Conservation (phyloP, 2,113 vertebrate species). For the Lonchura striata region DNA sequence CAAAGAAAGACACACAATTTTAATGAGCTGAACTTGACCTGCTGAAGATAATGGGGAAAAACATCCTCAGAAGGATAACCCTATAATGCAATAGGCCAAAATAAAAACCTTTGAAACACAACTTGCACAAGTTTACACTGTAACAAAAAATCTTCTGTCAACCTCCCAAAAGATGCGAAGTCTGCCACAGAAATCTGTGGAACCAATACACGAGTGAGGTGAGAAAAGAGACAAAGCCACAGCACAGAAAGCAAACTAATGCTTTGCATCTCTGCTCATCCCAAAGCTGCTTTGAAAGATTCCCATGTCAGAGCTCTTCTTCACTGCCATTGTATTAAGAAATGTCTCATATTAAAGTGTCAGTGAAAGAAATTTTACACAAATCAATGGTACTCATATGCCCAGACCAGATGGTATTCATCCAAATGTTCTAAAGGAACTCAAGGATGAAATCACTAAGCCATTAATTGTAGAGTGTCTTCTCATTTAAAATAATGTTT, state of each 20-base stretch:
- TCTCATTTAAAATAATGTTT: conserved; percentile 48
- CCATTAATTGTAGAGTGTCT: not conserved
- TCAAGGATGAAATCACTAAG: conserved; percentile 38
- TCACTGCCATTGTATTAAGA: not conserved
- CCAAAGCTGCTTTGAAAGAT: not conserved
- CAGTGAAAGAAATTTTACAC: not conserved
- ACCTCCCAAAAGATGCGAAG: not conserved
- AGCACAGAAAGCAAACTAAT: not conserved
- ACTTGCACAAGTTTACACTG: not conserved
- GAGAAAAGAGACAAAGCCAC: not conserved
- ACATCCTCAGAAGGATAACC: not conserved
- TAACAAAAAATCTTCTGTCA: not conserved
- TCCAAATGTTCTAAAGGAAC: conserved; percentile 17
- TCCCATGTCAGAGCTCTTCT: not conserved
- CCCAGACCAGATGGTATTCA: conserved; percentile 10
- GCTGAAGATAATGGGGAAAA: accelerated
- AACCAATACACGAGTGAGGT: not conserved
- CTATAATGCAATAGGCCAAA: not conserved
- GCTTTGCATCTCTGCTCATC: not conserved
- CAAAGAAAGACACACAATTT: not conserved
- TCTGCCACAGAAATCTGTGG: not conserved
- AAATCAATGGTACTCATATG: not conserved
- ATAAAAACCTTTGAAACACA: not conserved
- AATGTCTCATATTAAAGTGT: not conserved
- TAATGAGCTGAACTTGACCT: not conserved